phyloP scores from a whole-genome alignment of 2,113 vertebrate species.

The Eulacestoma nigropectus region DNA sequence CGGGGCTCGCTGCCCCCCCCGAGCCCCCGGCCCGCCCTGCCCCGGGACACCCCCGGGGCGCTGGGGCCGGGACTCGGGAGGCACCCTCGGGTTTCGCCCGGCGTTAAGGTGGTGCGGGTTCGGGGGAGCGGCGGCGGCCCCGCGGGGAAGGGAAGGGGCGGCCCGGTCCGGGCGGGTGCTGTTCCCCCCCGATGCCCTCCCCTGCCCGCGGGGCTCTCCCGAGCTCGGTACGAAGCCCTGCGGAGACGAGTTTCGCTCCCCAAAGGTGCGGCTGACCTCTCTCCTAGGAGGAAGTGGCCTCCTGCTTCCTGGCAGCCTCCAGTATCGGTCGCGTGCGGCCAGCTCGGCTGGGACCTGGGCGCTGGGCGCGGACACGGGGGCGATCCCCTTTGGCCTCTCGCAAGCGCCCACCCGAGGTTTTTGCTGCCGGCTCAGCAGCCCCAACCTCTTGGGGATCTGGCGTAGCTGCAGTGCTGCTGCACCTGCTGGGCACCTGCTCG shows the following conservation, averaged over 20 bases:
- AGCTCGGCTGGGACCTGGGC: neutral
- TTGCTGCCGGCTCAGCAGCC: neutral
- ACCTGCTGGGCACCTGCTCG: neutral
- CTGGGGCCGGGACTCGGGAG: neutral
- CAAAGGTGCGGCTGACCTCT: neutral
- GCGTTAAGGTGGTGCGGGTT: neutral
- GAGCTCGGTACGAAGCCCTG: neutral
- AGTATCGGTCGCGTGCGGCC: neutral
- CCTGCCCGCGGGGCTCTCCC: neutral
- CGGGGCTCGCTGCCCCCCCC: neutral
- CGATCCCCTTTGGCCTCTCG: neutral
- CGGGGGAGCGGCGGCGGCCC: neutral
- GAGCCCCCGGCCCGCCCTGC: neutral
- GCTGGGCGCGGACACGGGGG: neutral
- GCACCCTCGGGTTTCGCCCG: neutral
- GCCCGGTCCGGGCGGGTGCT: neutral
- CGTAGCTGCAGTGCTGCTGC: neutral
- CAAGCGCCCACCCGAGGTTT: neutral
- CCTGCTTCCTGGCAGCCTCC: neutral
- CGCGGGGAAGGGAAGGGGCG: neutral
- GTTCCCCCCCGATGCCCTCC: no score
- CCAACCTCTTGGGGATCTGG: neutral
- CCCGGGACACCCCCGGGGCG: neutral
- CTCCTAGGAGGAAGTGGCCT: neutral
- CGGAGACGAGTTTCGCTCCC: neutral